phyloP scores from a whole-genome alignment of 2,888 invertebrate genomes.

The Branchinecta sandiegonensis region DNA sequence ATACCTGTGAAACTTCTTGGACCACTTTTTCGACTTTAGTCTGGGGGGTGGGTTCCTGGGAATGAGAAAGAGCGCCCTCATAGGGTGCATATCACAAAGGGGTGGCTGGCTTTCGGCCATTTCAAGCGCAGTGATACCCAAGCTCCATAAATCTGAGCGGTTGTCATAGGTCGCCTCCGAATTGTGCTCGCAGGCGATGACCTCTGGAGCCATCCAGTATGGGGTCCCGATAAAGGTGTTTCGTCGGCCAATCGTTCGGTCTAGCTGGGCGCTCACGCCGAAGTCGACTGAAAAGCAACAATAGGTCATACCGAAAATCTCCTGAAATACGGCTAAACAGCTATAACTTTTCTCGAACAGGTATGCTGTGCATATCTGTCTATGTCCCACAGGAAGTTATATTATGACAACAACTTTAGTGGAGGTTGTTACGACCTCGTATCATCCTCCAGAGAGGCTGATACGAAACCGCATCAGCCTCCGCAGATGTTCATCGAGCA shows the following conservation, averaged over 20 bases:
- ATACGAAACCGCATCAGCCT: too few species aligned
- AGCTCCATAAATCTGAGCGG: conserved; percentile 76
- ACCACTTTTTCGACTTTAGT: conserved; percentile 95
- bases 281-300: conserved; percentile 63
- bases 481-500: too few species aligned
- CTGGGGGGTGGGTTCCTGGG: conserved; percentile 95
- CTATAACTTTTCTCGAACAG: too few species aligned
- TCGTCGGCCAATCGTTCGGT: conserved; percentile 93
- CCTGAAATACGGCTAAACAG: too few species aligned
- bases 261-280: conserved; percentile 97
- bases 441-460: too few species aligned
- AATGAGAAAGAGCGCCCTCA: conserved; percentile 96
- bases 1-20: conserved; percentile 78
- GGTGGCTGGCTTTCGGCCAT: conserved; percentile 99
- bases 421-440: too few species aligned
- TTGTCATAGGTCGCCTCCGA: conserved; percentile 99
- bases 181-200: conserved; percentile 99
- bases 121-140: conserved; percentile 95
- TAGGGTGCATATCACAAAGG: conserved; percentile 86
- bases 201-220: conserved; percentile 99
- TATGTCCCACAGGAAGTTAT: too few species aligned
- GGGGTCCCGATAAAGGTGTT: conserved; percentile 99
- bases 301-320: too few species aligned
- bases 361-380: too few species aligned
- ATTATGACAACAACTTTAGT: too few species aligned